Conservation (phyloP, 1,140 invertebrate genomes). For the Tetramorium parvispinum region DNA sequence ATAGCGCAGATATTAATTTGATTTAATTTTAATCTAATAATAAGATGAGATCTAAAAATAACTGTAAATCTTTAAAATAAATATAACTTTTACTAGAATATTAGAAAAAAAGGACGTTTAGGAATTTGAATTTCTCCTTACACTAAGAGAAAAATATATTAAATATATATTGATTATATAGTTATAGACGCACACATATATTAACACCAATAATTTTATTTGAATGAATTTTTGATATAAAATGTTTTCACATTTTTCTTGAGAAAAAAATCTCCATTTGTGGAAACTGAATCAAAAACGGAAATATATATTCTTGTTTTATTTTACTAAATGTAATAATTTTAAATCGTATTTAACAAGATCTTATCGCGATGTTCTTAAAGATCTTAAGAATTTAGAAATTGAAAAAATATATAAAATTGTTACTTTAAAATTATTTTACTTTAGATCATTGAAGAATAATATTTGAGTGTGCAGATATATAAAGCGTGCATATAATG, state of each 20-base stretch:
- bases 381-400: neutral
- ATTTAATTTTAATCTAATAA: constrained; percentile 50
- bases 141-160: constrained; percentile 19
- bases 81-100: constrained; percentile 44
- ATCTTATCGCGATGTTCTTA: neutral
- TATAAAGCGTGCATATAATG: constrained; percentile 23
- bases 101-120: constrained; percentile 44
- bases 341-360: neutral
- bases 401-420: neutral
- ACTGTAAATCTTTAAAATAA: constrained; percentile 56
- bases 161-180: constrained; percentile 44
- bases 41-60: constrained; percentile 41
- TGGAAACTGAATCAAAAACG: neutral
- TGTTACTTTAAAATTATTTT: neutral
- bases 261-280: neutral
- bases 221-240: constrained; percentile 19
- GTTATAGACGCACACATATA: neutral
- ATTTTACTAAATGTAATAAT: neutral
- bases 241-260: constrained; percentile 24
- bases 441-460: constrained; percentile 11
- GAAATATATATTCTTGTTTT: neutral
- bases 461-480: constrained; percentile 28
- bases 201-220: constrained; percentile 38
- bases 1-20: constrained; percentile 44
- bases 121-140: constrained; percentile 44